phyloP scores from a whole-genome alignment of 2,888 invertebrate genomes.

The Drosophila nigritarsus region DNA sequence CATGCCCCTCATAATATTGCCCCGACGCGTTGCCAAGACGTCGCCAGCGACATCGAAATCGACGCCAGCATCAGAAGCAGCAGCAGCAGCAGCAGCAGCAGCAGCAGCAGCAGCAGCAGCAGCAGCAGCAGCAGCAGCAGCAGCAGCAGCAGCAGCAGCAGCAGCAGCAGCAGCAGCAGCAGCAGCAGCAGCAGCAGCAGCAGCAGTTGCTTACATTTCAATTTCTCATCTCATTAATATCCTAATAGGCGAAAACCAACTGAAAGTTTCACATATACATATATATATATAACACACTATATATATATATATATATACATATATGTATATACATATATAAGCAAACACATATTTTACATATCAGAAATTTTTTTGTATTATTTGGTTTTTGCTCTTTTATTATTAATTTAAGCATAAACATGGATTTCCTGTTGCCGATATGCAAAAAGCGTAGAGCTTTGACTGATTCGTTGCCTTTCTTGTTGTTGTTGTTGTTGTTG shows the following conservation, averaged over 20 bases:
- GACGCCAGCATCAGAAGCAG: conserved; percentile 33
- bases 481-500: conserved; percentile 34
- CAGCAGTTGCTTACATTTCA: conserved; percentile 35
- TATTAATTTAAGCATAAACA: conserved; percentile 78
- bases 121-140: conserved; percentile 6
- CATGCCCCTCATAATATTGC: conserved; percentile 68
- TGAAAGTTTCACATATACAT: conserved; percentile 8
- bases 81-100: conserved; percentile 13
- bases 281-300: conserved; percentile 4
- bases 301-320: neutral
- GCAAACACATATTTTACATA: conserved; percentile 7
- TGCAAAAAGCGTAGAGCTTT: conserved; percentile 65
- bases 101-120: conserved; percentile 7
- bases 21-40: conserved; percentile 35
- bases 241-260: conserved; percentile 48
- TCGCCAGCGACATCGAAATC: conserved; percentile 13
- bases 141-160: conserved; percentile 33
- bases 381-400: conserved; percentile 53
- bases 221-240: conserved; percentile 62
- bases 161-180: too few relatives aligned
- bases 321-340: neutral
- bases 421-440: conserved; percentile 79
- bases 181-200: conserved; percentile 9
- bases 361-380: conserved; percentile 2
- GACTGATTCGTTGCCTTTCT: conserved; percentile 66